Evolutionary conservation across 2,797 vertebrate species (phyloP), one percentile per base, ranked within the genome.

Genomic region (Melanotaenia pygmaea): DNA sequence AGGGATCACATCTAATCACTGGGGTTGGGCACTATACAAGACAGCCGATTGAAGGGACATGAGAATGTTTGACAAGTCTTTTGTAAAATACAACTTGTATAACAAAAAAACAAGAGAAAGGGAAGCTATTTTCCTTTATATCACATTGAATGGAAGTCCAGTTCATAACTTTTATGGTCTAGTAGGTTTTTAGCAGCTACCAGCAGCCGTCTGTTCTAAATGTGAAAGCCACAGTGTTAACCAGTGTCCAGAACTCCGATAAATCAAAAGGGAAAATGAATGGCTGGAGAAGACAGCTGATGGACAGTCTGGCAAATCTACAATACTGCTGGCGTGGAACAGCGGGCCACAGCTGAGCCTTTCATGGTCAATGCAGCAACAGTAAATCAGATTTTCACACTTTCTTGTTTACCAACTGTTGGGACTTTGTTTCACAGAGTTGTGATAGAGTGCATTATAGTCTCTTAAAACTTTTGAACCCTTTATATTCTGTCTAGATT

Each of bases 301-400:
- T 56, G 24, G 53, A 56, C 53, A 56, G 26, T 16, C 53, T 81
- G 77, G 76, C 82, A 56, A 53, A 24, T 81, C 76, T 72, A 70
- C 63, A 56, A 69, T 68, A 59, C 56, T 24, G 61, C 71, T 64
- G 61, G 70, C 57, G 34, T n/a, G 59, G 43, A 50, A 76, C 60
- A 68, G 58, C 54, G 63, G 75, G 62, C 28, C 71, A 64, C 64
- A 80, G 72, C 72, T 63, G 75, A 79, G 64, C 59, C 59, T 82
- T 81, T 84, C 77, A 79, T 68, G 61, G 54, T 72, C 77, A 65
- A 63, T 71, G 58, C 61, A 71, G 77, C 14, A n/a, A 71, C 65
- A 58, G 34, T 51, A 80, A 82, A 80, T 83, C 72, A 24, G 56
- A 79, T 83, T 79, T 79, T 66, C 76, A 85, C 67, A 68, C 82